Evolutionary conservation across 2,797 vertebrate genomes (phyloP).

Genomic region (Schizopygopsis malacanthus): DNA sequence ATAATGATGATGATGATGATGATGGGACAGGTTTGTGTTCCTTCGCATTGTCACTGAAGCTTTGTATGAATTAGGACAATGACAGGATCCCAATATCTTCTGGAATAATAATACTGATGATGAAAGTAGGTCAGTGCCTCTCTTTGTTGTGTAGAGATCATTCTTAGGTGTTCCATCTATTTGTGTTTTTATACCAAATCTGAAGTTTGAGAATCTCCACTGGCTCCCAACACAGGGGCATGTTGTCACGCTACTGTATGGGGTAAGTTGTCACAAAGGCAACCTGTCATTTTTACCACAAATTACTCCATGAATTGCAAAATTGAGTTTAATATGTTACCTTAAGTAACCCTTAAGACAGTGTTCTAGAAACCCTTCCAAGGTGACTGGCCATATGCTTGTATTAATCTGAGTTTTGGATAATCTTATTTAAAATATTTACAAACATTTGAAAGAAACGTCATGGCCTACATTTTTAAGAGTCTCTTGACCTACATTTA

Average conservation of each 20-base stretch:
- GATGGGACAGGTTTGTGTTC: slow-evolving; percentile 26
- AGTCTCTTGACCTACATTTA: slow-evolving; percentile 26
- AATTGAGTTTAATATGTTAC: too few species aligned
- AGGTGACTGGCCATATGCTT: neutral
- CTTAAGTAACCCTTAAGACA: too few species aligned
- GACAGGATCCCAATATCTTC: slow-evolving; percentile 37
- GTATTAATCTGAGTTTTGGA: neutral
- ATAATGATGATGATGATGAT: neutral
- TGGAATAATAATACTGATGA: neutral
- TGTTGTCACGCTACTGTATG: neutral
- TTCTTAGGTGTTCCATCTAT: neutral
- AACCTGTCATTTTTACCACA: neutral
- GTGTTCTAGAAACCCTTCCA: neutral
- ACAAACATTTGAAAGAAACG: slow-evolving; percentile 16
- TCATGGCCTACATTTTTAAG: slow-evolving; percentile 16
- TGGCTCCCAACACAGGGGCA: neutral
- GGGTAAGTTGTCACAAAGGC: slow-evolving; percentile 7
- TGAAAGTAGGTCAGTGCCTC: slow-evolving; percentile 25
- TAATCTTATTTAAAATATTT: slow-evolving; percentile 2
- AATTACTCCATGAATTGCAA: neutral
- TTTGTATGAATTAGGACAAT: slow-evolving; percentile 27
- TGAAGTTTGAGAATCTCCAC: slow-evolving; percentile 19
- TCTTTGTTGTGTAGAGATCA: slow-evolving; percentile 11
- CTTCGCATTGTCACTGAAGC: slow-evolving; percentile 18
- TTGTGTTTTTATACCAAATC: neutral